These are phyloP conservation scores for Gymnothorax reevesii DNA, from an alignment of 2,797 vertebrate species.

Conservation along the genomic window DNA sequence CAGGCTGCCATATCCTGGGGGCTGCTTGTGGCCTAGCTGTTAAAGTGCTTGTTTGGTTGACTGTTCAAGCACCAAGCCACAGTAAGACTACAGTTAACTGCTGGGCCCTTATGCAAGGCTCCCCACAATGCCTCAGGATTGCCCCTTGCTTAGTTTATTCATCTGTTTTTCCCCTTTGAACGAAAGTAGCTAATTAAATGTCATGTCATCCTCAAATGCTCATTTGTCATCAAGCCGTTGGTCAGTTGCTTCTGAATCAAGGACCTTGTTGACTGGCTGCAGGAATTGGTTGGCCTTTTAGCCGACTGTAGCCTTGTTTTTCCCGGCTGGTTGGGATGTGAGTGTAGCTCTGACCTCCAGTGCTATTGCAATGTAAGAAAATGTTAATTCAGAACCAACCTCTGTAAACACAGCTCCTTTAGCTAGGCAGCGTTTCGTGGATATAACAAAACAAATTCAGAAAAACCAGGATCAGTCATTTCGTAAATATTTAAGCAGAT, in stretches of 20 bases:
- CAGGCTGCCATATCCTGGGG: not conserved
- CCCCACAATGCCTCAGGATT: no score
- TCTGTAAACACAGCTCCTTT: slow-evolving; percentile 15
- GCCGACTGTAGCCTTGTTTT: not conserved
- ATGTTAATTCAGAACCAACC: not conserved
- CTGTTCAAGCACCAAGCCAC: no score
- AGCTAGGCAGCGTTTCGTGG: not conserved
- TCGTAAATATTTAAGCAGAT: no score
- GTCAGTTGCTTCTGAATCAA: slow-evolving; percentile 10
- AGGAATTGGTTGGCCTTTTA: slow-evolving; percentile 28
- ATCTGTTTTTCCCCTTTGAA: no score
- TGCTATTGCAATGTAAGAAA: not conserved
- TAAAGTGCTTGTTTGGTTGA: no score
- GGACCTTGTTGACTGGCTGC: slow-evolving; percentile 15
- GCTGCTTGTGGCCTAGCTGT: no score
- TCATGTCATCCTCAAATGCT: not conserved
- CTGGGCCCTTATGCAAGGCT: no score
- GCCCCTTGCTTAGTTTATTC: no score
- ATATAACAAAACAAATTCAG: no score
- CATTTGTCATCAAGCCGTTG: not conserved
- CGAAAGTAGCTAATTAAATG: not conserved
- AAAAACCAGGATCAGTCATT: no score
- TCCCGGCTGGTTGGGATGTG: not conserved
- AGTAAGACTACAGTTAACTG: no score
- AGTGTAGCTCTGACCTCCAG: not conserved